Evolutionary conservation across 2,113 vertebrate species (phyloP).

Genomic region (Oxygymnocypris stewartii): DNA sequence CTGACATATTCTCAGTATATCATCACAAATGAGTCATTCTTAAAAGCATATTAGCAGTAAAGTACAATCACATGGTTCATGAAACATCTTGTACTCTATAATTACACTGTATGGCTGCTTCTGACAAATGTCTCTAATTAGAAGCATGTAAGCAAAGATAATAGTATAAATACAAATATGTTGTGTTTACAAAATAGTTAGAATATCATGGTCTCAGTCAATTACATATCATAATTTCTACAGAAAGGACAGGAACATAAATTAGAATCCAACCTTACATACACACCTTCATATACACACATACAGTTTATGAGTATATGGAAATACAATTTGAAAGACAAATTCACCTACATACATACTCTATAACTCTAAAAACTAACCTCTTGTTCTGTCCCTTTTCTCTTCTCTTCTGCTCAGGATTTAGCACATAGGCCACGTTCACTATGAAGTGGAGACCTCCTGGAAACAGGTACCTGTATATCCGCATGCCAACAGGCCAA

Average conservation of each 20-base stretch:
- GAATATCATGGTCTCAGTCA: background rate
- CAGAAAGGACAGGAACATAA: background rate
- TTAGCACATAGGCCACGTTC: background rate
- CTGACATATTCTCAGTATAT: background rate
- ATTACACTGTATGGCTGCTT: background rate
- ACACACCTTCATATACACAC: background rate
- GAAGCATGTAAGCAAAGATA: background rate
- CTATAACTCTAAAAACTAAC: background rate
- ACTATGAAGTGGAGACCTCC: background rate
- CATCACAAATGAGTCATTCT: background rate
- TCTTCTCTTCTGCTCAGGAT: background rate
- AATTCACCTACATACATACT: background rate
- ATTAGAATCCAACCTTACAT: background rate
- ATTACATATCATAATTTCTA: background rate
- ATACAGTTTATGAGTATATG: background rate
- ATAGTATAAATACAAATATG: background rate
- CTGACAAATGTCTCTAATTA: too few species aligned
- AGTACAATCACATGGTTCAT: background rate
- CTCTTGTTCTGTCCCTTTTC: background rate
- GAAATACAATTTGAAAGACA: background rate
- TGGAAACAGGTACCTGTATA: slow-evolving; percentile 24
- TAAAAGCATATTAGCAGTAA: background rate
- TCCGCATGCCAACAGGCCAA: slow-evolving; percentile 21
- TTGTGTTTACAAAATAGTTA: background rate
- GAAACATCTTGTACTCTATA: background rate